Base-by-base conservation (phyloP, 2,113 vertebrate genomes). In the Pampusana beccarii region DNA sequence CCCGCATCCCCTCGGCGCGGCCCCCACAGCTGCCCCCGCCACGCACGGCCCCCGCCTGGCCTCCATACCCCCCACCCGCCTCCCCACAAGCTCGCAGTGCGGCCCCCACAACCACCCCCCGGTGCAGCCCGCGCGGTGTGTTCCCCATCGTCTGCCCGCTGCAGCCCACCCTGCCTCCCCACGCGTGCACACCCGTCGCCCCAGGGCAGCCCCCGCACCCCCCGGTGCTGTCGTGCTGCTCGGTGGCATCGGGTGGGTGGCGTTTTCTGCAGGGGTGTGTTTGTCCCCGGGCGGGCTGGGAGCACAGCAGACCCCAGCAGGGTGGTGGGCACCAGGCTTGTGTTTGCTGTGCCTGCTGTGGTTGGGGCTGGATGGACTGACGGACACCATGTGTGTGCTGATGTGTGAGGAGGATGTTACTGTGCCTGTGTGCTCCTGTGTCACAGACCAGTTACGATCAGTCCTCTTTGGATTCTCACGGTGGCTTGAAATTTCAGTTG, bases 131-230 rank as follows among this genome's bases (percentile, higher is more conserved):
- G 21, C 44, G 2, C 31, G 2, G 2, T 34, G 44, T n/a, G 31
- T 17, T 25, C 19, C 15, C 17, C 24, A 11, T 5, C 9, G 5
- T 19, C 40, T 33, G 56, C 16, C 18, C 50, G 36, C 61, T 75
- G 53, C 48, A 54, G 72, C 34, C 33, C 17, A 5, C 20, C 13
- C 21, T 0, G 3, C 33, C 36, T 53, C 50, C 44, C 60, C 6
- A 0, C 4, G 15, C 13, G 4, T 7, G 15, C 54, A 15, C 19
- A 11, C 21, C 0, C 7, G 7, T 71, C 42, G 15, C 7, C 28
- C 8, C 36, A 10, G 40, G 6, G 10, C 16, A 23, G 54, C 50
- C 29, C 16, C 9, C 50, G 1, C 16, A 2, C 6, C 14, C 20
- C 53, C 29, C 14, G 1, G 10, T 9, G 54, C 54, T 67, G 31